Evolutionary conservation across 2,113 vertebrate species (phyloP), one percentile per base, ranked within the genome.

Genomic region (Ceyx cyanopectus): DNA sequence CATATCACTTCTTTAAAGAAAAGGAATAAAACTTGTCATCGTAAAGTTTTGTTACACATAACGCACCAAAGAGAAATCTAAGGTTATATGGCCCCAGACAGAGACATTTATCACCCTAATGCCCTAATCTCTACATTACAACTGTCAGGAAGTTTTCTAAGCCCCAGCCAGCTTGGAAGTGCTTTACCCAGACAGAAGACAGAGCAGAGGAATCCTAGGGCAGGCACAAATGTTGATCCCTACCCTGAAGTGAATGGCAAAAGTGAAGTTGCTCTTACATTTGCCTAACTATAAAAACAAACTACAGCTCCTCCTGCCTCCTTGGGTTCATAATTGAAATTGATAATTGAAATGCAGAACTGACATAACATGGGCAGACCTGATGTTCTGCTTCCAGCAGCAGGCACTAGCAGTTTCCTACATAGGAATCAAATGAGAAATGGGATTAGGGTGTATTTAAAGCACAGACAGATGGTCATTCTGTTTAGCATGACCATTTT

Each of bases 341-440:
- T 37, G 37, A 37, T 37, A 37, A 37, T 37, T 37, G 37, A 26
- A 53, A 46, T 8, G 27, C 53, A 72, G 66, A 65, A 22, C 22
- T 8, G 21, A 13, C 48, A n/a, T 7, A 18, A 18, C 0, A 1
- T 5, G 8, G 70, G 67, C 82, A 79, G 72, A 40, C 12, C 50
- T 48, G 74, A 24, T 4, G 1, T 37, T 75, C 30, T 24, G 40
- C 53, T 67, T 43, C 48, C 48, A 60, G 68, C 22, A 41, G 75
- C 0, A 0, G 53, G 17, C 2, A 6, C 30, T 43, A 41, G 18
- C 62, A 85, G 51, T 54, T 58, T 41, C 65, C 51, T 41, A 6
- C 4, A 10, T 0, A 23, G 34, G 27, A 62, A 46, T 62, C 30
- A 22, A 24, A 43, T 0, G 1, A 67, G 13, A 78, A 62, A 58